Evolutionary conservation across 2,888 invertebrate species (phyloP), one percentile per base, ranked within the genome.

Genomic region (Zhuqinia jingwanae): DNA sequence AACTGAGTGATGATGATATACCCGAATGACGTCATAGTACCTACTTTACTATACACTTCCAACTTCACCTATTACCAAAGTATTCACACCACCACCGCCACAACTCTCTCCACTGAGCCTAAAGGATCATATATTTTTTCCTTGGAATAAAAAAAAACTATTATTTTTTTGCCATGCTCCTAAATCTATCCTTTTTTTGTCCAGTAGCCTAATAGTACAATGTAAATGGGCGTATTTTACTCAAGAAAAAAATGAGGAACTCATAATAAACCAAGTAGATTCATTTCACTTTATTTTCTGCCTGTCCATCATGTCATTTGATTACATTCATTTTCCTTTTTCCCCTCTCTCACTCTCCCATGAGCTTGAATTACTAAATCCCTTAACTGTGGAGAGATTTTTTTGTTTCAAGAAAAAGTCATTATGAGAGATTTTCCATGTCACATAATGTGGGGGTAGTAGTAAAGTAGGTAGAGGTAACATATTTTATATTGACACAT

Each of bases 391-490:
- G n/a, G n/a, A 15, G 2, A 15, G 15, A 11, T 50, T 42, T 63
- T 63, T 63, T 65, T 65, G 42, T 65, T 65, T 65, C 65, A 65
- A 63, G 63, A 42, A 65, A 42, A 65, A 63, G 63, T 63, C 63
- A 63, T 63, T 63, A 63, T n/a, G n/a, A n/a, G n/a, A n/a, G 15
- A 63, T 30, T 63, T 30, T 25, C 25, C 47, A 47, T 15, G 11
- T 47, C 10, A 47, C 27, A 25, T 15, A 13, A 50, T 50, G 50
- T 50, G 50, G 5, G 45, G 5, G 17, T 56, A 11, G 20, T 56
- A 22, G 20, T 3, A n/a, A 8, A 3, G 36, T 36, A 42, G 65
- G 42, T 65, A 42, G 17, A 22, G 13, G 27, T 27, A 11, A 11
- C 65, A 20, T 65, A 63, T 65, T 42, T 65, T 36, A 65, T 63